These are phyloP conservation scores for Symphodus melops DNA, from an alignment of 2,113 vertebrate genomes.

Conservation along the genomic window DNA sequence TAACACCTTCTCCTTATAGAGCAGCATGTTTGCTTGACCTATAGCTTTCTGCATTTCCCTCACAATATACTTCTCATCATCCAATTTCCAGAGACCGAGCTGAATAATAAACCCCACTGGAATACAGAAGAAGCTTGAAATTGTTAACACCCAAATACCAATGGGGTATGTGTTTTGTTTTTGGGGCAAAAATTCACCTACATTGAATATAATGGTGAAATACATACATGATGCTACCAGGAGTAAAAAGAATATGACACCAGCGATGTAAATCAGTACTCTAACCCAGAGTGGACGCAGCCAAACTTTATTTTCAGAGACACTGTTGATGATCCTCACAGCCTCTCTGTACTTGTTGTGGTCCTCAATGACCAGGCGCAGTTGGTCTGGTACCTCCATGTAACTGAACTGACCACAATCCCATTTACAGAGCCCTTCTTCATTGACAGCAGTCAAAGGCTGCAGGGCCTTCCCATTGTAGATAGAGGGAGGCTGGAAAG, in stretches of 20 bases:
- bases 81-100: constrained; percentile 5
- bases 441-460: constrained; percentile 61
- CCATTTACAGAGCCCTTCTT: constrained; percentile 55
- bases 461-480: constrained; percentile 75
- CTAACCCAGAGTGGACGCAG: constrained; percentile 25
- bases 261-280: neutral
- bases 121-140: neutral
- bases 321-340: constrained; percentile 60
- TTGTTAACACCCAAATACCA: accelerated
- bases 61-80: constrained; percentile 36
- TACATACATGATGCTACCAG: accelerated
- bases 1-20: constrained; percentile 60
- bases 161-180: accelerated
- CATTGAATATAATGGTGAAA: accelerated
- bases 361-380: constrained; percentile 67
- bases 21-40: constrained; percentile 65
- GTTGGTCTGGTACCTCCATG: constrained; percentile 65
- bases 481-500: constrained; percentile 57
- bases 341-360: constrained; percentile 60
- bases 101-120: neutral
- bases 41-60: constrained; percentile 46
- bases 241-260: neutral
- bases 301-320: constrained; percentile 48
- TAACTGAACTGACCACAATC: constrained; percentile 69
- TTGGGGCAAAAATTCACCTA: accelerated